Evolutionary conservation across 2,888 invertebrate genomes (phyloP).

Genomic region (Onchidella celtica): DNA sequence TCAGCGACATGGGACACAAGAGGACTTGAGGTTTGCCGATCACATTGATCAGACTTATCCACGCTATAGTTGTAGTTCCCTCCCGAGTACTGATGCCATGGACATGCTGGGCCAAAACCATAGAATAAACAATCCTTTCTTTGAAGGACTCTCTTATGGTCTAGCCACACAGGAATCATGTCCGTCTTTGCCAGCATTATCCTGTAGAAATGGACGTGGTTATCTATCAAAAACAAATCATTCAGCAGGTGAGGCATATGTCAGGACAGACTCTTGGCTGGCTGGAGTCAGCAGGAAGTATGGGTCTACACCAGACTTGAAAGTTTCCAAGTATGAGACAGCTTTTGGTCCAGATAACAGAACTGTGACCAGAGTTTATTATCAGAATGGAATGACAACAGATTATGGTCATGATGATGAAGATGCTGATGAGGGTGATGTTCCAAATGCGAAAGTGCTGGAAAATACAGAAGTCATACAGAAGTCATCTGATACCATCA

Average conservation of each 20-base stretch:
- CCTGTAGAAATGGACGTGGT: not conserved
- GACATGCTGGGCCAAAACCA: conserved; percentile 11
- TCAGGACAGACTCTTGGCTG: conserved; percentile 51
- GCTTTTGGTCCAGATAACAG: conserved; percentile 75
- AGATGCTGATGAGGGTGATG: conserved; percentile 51
- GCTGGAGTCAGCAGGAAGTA: conserved; percentile 51
- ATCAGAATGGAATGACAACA: conserved; percentile 67
- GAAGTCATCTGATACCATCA: conserved; percentile 10
- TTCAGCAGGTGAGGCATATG: conserved; percentile 60
- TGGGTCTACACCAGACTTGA: conserved; percentile 57
- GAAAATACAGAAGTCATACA: not conserved
- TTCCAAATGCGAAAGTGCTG: not conserved
- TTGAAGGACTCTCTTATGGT: not conserved
- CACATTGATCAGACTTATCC: not conserved
- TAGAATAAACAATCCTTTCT: not conserved
- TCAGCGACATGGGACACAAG: conserved; percentile 20
- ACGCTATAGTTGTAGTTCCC: not conserved
- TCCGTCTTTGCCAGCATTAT: not conserved
- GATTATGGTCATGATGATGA: conserved; percentile 64
- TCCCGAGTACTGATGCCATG: conserved; percentile 39
- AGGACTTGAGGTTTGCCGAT: conserved; percentile 22
- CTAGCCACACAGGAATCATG: conserved; percentile 23
- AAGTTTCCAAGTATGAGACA: conserved; percentile 70
- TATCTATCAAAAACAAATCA: conserved; percentile 68
- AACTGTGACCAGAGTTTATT: conserved; percentile 72